Evolutionary conservation across 2,888 invertebrate genomes (phyloP).

Genomic region (Rutpela maculata): DNA sequence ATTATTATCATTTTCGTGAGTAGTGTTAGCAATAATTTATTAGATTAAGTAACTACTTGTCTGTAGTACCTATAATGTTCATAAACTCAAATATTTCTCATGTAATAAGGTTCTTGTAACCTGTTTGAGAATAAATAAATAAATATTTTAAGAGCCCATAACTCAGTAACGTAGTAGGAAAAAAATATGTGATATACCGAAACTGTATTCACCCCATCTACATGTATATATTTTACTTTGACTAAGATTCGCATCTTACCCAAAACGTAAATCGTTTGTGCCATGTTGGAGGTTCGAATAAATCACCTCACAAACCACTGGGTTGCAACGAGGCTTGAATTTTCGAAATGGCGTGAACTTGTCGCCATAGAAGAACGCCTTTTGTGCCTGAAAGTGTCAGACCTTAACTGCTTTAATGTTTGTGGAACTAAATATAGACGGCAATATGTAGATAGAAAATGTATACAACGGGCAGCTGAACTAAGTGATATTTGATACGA

Average conservation of each 20-base stretch:
- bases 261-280: background rate
- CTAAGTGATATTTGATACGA: conserved; percentile 24
- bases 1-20: too few species aligned
- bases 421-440: conserved; percentile 49
- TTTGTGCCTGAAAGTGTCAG: conserved; percentile 48
- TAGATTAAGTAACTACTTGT: too few species aligned
- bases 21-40: too few species aligned
- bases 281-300: conserved; percentile 45
- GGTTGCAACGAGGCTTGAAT: conserved; percentile 46
- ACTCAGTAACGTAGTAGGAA: too few species aligned
- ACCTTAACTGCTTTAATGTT: conserved; percentile 42
- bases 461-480: conserved; percentile 29
- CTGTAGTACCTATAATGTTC: too few species aligned
- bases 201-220: too few species aligned
- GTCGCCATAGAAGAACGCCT: conserved; percentile 44
- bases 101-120: too few species aligned
- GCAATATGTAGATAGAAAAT: conserved; percentile 46
- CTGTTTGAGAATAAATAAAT: too few species aligned
- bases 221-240: background rate
- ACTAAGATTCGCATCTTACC: background rate
- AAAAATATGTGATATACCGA: too few species aligned
- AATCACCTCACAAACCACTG: conserved; percentile 48
- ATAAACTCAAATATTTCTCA: too few species aligned
- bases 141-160: too few species aligned
- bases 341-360: conserved; percentile 44